Base-by-base conservation (phyloP, 1,140 invertebrate genomes). In the Macrocentrus cingulum region DNA sequence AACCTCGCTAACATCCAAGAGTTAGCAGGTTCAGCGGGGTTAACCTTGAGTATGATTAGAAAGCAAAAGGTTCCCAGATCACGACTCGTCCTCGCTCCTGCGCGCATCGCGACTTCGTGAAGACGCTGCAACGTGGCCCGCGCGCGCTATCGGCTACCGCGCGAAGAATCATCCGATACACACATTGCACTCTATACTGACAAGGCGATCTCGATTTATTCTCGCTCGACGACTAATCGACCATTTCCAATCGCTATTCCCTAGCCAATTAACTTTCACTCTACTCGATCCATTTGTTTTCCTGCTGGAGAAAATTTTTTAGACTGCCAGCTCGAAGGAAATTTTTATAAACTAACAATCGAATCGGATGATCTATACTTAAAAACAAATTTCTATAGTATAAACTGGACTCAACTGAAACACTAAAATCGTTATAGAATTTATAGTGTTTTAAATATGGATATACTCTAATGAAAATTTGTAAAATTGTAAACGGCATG, bases 11-110 rank as follows among this genome's bases (percentile, higher is more conserved):
- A 20, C 45, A 48, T 9, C 42, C 3, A n/a, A 15, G 25, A 32
- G 55, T 61, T 60, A 42, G 62, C 66, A 70, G 67, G 70, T 72
- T 72, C 70, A 68, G 25, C 66, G 44, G 66, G 63, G 56, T 66
- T 74, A 75, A 73, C 71, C 73, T 75, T 75, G 73, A 72, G 61
- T 64, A 74, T 72, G 70, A 75, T 74, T 74, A 75, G 70, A 74
- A 74, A 75, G 73, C 71, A 74, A 72, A 72, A 66, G 64, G 62
- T 50, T 71, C 66, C 63, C 53, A 64, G 67, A 72, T 71, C 73
- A 73, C 71, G 67, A 73, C 65, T 72, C 69, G 69, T 75, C 70
- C 68, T 71, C 70, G 64, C 66, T 71, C 64, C 62, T 67, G 66
- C 65, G 11, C 20, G 23, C n/a, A n/a, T n/a, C n/a, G n/a, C n/a